Base-by-base conservation (phyloP, 2,888 invertebrate genomes). In the Himalopsyche japonica region DNA sequence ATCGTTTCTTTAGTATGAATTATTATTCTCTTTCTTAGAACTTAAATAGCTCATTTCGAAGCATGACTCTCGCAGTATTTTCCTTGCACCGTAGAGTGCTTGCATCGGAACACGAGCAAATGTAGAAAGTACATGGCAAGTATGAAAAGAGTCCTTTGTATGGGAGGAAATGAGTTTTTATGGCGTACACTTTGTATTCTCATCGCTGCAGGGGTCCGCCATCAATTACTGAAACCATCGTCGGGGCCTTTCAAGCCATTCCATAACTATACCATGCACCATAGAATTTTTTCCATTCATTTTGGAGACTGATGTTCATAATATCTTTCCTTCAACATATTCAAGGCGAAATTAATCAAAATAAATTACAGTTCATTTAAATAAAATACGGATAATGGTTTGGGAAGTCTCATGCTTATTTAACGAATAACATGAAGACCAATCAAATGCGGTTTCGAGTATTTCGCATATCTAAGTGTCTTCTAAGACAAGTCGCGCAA, bases 111-210 rank as follows among this genome's bases (percentile, higher is more conserved):
- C 80, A 83, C 77, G 80, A 49, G 80, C 12, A 70, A 70, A 70
- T 70, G 70, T 70, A 27, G 12, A 70, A 70, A 70, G 84, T 81
- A 84, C 77, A 49, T 81, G 78, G 78, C 48, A 81, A 81, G 79
- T 84, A 81, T 84, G 84, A 84, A 82, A 84, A 83, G 84, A 43
- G 64, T 78, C 81, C 81, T 81, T 84, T 84, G 84, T 84, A 57
- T 49, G 48, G 77, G 43, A 70, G 48, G 81, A 84, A 84, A 81
- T 81, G 77, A 84, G 77, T 84, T 84, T 84, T 84, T 84, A 84
- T 81, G 80, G 80, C 78, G 57, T 78, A 81, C 84, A 81, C 81
- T 84, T 84, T 81, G 81, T 84, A 64, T 78, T 64, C 80, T 24
- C 30, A 27, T 81, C 70, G 30, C 64, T n/a, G 77, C 34, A 27